Conservation (phyloP, 2,888 invertebrate genomes). For the Argyra leucocephala region DNA sequence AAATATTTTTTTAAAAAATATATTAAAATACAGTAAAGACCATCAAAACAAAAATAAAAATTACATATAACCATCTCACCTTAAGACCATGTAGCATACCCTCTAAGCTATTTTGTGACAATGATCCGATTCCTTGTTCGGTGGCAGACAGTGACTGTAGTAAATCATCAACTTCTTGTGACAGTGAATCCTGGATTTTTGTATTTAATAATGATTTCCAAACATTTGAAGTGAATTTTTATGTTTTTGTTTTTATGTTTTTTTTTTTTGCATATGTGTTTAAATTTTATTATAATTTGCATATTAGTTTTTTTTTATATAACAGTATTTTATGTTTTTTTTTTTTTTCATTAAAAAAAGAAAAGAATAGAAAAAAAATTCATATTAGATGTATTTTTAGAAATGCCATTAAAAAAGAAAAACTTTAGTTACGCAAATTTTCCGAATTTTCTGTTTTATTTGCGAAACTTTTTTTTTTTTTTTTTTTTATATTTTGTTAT, state of each 20-base stretch:
- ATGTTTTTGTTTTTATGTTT: background rate
- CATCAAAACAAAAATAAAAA: too few relatives aligned
- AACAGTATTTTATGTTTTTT: background rate
- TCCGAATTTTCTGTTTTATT: too few relatives aligned
- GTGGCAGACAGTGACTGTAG: conserved; percentile 57
- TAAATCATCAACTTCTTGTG: conserved; percentile 60
- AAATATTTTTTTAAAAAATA: too few relatives aligned
- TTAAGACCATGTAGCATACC: conserved; percentile 61
- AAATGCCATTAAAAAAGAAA: background rate
- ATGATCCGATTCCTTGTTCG: conserved; percentile 56
- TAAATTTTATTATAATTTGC: background rate
- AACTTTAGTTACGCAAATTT: background rate
- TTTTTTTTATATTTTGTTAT: background rate
- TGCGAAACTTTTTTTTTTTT: too few relatives aligned
- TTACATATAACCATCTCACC: conserved; percentile 48
- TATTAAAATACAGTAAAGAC: too few relatives aligned
- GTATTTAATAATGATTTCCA: background rate
- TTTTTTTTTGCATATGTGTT: too few relatives aligned
- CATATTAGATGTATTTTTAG: background rate
- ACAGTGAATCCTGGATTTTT: conserved; percentile 48
- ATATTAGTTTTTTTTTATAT: background rate
- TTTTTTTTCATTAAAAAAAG: background rate
- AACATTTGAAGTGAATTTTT: background rate
- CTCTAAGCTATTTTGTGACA: conserved; percentile 62
- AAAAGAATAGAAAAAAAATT: background rate